Evolutionary conservation across 1,140 invertebrate genomes (phyloP).

Genomic region (Gryon sp.): DNA sequence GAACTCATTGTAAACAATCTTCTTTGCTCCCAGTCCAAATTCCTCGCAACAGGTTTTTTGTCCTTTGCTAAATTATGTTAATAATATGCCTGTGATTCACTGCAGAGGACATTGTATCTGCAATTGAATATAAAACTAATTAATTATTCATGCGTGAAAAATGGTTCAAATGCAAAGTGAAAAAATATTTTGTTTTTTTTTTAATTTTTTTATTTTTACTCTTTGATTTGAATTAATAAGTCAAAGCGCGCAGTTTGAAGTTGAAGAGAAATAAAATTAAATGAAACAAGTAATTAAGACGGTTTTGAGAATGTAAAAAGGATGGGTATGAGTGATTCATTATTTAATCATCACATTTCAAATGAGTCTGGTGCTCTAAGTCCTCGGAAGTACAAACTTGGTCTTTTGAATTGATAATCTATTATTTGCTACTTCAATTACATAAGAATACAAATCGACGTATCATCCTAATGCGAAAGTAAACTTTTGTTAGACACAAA

Average conservation of each 20-base stretch:
- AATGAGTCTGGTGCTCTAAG: too few species aligned
- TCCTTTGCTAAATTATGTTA: constrained; percentile 7
- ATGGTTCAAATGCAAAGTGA: not conserved
- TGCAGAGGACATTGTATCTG: not conserved
- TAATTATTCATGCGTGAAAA: constrained; percentile 6
- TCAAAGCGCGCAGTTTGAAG: too few species aligned
- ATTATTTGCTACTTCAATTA: too few species aligned
- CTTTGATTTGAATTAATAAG: too few species aligned
- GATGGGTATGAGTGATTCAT: too few species aligned
- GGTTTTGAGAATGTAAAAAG: too few species aligned
- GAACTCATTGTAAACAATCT: not conserved
- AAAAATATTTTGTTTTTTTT: constrained; percentile 14
- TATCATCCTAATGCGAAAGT: not conserved
- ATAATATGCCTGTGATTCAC: constrained; percentile 1
- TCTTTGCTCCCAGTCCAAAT: constrained; percentile 11
- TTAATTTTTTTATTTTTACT: too few species aligned
- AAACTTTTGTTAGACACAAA: too few species aligned
- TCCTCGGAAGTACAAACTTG: not conserved
- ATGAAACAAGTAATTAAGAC: too few species aligned
- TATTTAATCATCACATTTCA: too few species aligned
- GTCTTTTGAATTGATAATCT: not conserved
- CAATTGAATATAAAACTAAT: constrained; percentile 1
- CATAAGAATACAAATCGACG: not conserved
- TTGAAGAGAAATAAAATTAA: too few species aligned
- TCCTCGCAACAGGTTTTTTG: constrained; percentile 17